phyloP scores from a whole-genome alignment of 2,888 invertebrate genomes.

The Harpagoxenus sublaevis region DNA sequence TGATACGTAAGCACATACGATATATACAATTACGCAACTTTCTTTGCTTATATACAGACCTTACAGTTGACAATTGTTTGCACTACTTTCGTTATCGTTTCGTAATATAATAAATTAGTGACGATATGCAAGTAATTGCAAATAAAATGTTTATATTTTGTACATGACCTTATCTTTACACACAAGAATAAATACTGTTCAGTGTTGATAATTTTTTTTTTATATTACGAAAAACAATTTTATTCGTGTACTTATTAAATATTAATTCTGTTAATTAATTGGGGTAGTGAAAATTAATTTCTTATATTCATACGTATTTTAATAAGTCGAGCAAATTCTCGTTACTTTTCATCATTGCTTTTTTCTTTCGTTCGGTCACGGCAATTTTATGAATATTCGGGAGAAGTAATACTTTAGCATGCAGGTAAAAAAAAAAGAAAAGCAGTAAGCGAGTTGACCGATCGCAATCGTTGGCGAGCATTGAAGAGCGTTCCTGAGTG shows the following conservation, averaged over 20 bases:
- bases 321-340: not conserved
- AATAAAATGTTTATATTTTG: not conserved
- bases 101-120: not conserved
- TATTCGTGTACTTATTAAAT: not conserved
- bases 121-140: not conserved
- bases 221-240: not conserved
- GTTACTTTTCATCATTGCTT: not conserved
- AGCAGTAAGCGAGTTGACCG: not conserved
- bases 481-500: not conserved
- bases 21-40: not conserved
- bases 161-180: not conserved
- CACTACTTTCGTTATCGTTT: not conserved
- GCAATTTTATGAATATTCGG: not conserved
- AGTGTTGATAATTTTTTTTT: not conserved
- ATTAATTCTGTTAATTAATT: not conserved
- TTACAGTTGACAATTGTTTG: not conserved
- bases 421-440: not conserved
- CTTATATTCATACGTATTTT: not conserved
- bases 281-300: not conserved
- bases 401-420: not conserved
- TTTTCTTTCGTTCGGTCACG: not conserved
- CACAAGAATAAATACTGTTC: not conserved
- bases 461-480: not conserved
- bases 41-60: not conserved
- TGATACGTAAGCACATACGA: not conserved